Evolutionary conservation across 2,888 invertebrate species (phyloP).

Genomic region (Idaea biselata): DNA sequence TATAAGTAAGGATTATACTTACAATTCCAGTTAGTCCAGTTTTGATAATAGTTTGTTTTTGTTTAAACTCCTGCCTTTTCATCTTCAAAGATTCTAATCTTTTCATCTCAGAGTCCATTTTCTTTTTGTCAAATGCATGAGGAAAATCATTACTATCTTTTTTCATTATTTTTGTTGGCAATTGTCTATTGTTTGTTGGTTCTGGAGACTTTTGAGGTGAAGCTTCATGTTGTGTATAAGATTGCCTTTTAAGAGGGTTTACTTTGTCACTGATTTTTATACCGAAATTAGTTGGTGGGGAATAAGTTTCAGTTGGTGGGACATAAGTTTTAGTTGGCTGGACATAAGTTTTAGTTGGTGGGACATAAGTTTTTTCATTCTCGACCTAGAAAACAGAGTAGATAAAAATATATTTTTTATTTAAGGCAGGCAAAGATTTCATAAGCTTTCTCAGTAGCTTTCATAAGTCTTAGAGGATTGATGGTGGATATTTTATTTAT

Average conservation of each 20-base stretch:
- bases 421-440: no score
- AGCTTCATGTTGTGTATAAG: constrained; percentile 31
- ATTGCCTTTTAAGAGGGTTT: constrained; percentile 64
- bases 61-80: constrained; percentile 82
- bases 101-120: constrained; percentile 81
- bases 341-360: constrained; percentile 17
- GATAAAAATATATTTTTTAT: background rate
- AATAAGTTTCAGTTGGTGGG: no score
- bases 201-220: constrained; percentile 8
- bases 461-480: no score
- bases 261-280: constrained; percentile 51
- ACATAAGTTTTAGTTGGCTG: no score
- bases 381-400: background rate
- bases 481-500: no score
- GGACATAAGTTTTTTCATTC: background rate
- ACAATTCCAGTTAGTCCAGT: constrained; percentile 83
- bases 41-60: constrained; percentile 83
- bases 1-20: constrained; percentile 45
- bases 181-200: constrained; percentile 12
- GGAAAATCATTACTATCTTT: background rate
- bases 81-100: constrained; percentile 84
- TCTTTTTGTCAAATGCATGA: constrained; percentile 41
- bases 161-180: constrained; percentile 6
- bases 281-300: constrained; percentile 36
- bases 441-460: no score